Base-by-base conservation (phyloP, 2,888 invertebrate species). In the Drosophila rubida region DNA sequence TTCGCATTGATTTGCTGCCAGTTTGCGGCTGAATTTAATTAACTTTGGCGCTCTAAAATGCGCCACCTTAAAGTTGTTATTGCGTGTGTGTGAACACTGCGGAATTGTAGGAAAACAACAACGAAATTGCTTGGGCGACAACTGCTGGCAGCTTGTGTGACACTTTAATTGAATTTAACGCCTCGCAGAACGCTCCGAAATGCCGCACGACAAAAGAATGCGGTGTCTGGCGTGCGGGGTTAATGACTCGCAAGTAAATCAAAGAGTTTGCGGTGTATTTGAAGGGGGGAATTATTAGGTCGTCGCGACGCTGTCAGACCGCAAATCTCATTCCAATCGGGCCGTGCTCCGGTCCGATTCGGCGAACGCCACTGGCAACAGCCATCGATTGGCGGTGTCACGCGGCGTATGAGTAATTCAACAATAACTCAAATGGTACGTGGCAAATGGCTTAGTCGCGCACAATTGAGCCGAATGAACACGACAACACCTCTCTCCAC, bases 391-490 rank as follows among this genome's bases (percentile, higher is more conserved):
- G 50, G 55, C 57, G 46, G 50, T 44, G 57, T 35, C 70, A 80
- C 61, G 60, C 46, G 55, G 84, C 79, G 78, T 80, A 83, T 80
- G 74, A 69, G 80, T 80, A 77, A 79, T 79, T 64, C 60, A 48
- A 59, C 58, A 62, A 73, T 63, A 55, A 55, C 62, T 73, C 54
- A 55, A 62, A 72, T 48, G 16, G 57, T 35, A 57, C 59, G 58
- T 64, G 53, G 59, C 64, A 54, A 74, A 67, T 65, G 71, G 71
- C 61, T 68, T 54, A 71, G 71, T 68, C 54, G 64, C 30, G 66
- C 32, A 25, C 51, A 61, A 48, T 59, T 51, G 30, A 53, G 58
- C 53, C 54, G 51, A 58, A 58, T 74, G 44, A 66, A 64, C 49
- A 7, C 32, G 14, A 22, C 32, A n/a, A n/a, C n/a, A n/a, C 11